phyloP scores from a whole-genome alignment of 2,797 vertebrate species.

The Tarsius wallacei region DNA sequence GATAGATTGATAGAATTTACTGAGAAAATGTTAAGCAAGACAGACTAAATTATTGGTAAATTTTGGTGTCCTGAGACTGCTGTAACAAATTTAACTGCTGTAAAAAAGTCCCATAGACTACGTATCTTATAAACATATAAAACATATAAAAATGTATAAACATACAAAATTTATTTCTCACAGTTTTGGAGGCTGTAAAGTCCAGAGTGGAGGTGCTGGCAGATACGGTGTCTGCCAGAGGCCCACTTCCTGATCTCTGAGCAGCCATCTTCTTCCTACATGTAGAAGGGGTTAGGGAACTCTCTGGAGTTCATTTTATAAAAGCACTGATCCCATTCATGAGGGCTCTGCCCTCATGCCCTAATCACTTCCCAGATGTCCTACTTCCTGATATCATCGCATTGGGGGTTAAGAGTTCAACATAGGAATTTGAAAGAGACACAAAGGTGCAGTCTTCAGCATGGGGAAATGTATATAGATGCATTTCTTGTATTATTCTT shows the following conservation, averaged over 20 bases:
- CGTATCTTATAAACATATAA: not conserved
- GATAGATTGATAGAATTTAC: not conserved
- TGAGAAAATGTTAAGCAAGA: not conserved
- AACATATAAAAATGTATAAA: not conserved
- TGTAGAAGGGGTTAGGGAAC: not conserved
- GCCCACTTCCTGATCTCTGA: too few relatives aligned
- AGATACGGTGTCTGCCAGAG: not conserved
- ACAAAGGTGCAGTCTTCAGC: not conserved
- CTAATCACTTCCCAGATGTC: not conserved
- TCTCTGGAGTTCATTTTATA: not conserved
- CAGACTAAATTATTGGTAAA: not conserved
- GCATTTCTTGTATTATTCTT: not conserved
- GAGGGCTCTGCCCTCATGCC: too few relatives aligned
- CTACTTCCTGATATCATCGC: not conserved
- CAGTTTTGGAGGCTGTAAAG: not conserved
- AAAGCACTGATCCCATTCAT: too few relatives aligned
- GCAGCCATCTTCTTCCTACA: not conserved
- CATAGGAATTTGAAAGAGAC: not conserved
- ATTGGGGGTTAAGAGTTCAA: not conserved
- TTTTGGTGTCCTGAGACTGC: not conserved
- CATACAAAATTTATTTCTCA: too few relatives aligned
- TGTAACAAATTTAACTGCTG: not conserved
- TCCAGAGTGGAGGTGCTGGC: not conserved
- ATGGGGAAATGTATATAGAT: rapidly evolving
- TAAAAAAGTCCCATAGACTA: not conserved